Percentiles rank a stretch among this genome's conserved stretches.
phyloP scores from a whole-genome alignment of 2,797 vertebrate genomes.

The Lagodon rhomboides region DNA sequence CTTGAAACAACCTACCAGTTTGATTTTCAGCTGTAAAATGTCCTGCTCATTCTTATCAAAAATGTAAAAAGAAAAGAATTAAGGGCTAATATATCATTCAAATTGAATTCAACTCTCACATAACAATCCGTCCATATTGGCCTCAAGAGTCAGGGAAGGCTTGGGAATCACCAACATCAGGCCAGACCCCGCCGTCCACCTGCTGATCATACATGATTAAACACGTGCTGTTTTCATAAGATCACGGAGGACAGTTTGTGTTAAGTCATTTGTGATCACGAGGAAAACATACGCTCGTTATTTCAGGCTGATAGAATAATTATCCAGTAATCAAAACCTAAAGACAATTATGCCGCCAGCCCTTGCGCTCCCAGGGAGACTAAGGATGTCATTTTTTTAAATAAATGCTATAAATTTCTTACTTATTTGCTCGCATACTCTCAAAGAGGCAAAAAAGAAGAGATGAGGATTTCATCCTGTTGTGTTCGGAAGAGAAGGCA shows the following conservation, averaged over 20 bases:
- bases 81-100: not conserved
- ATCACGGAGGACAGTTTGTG: not conserved
- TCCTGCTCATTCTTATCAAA: too few relatives aligned
- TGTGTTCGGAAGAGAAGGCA: conserved; percentile 39
- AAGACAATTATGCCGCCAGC: conserved; percentile 12
- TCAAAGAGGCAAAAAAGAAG: conserved; percentile 44
- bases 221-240: not conserved
- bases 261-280: conserved; percentile 10
- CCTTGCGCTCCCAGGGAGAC: conserved; percentile 3
- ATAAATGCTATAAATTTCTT: conserved; percentile 35
- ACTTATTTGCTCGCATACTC: conserved; percentile 40
- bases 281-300: conserved; percentile 21
- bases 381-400: not conserved
- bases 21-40: not conserved
- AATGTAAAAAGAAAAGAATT: too few relatives aligned
- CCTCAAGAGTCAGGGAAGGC: not conserved
- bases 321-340: conserved; percentile 30
- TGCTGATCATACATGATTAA: not conserved
- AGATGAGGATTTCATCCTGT: conserved; percentile 54
- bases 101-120: too few relatives aligned
- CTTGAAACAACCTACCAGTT: not conserved
- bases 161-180: not conserved
- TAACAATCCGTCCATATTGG: not conserved
- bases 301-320: conserved; percentile 37
- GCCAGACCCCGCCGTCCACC: not conserved